Evolutionary conservation across 2,888 invertebrate genomes (phyloP).

Genomic region (Ophioninae sp.): DNA sequence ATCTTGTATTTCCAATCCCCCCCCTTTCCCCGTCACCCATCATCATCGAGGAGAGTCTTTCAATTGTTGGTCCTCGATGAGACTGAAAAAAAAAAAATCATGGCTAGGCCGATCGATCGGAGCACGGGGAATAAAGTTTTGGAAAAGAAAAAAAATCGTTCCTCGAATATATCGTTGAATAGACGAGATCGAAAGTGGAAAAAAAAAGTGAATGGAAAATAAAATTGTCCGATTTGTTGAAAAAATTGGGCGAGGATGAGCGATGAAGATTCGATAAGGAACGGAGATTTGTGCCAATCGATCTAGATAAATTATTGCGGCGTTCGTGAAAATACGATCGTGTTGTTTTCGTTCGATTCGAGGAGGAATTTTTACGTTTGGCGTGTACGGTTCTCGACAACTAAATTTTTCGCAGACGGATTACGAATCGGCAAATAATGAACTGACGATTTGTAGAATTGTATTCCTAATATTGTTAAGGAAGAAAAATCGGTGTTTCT

Average conservation of each 20-base stretch:
- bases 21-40: background rate
- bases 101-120: conserved; percentile 25
- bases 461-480: conserved; percentile 53
- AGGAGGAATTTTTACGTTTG: background rate
- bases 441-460: conserved; percentile 54
- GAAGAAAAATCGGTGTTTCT: conserved; percentile 75
- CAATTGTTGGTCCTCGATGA: conserved; percentile 48
- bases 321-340: background rate
- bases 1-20: conserved; percentile 16
- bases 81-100: conserved; percentile 12
- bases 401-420: conserved; percentile 7
- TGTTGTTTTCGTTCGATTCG: conserved; percentile 25
- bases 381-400: conserved; percentile 1
- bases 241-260: background rate
- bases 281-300: conserved; percentile 27
- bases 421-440: conserved; percentile 49
- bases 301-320: conserved; percentile 37
- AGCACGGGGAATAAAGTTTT: background rate
- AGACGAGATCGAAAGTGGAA: background rate
- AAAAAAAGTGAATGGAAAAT: background rate
- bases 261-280: background rate
- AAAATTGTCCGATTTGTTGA: conserved; percentile 19
- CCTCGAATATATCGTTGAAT: background rate
- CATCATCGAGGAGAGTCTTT: conserved; percentile 51
- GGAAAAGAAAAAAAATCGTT: background rate